Evolutionary conservation across 1,140 invertebrate species (phyloP).

Genomic region (Drosophila santomea): DNA sequence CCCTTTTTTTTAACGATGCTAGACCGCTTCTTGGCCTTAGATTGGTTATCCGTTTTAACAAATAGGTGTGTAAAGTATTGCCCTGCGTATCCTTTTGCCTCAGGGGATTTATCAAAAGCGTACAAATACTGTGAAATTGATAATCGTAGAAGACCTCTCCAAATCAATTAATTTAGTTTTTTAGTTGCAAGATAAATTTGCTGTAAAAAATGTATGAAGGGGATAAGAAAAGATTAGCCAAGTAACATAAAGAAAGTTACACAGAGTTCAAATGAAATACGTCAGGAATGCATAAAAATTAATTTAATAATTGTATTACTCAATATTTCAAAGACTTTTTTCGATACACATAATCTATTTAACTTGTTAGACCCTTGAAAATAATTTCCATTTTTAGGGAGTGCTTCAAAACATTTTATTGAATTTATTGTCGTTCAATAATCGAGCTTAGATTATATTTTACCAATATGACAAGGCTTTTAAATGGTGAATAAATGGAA

Average conservation of each 20-base stretch:
- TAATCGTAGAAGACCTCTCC: background rate
- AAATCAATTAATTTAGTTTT: constrained; percentile 8
- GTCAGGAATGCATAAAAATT: no score
- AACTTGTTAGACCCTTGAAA: no score
- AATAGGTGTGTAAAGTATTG: constrained; percentile 38
- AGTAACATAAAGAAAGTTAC: background rate
- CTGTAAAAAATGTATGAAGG: background rate
- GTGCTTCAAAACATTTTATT: no score
- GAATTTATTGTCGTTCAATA: no score
- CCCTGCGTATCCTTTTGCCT: background rate
- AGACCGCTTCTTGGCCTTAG: constrained; percentile 30
- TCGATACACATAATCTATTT: no score
- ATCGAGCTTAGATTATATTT: no score
- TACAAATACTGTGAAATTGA: constrained; percentile 23
- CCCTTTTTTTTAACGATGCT: constrained; percentile 40
- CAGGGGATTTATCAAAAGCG: constrained; percentile 3
- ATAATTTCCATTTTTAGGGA: no score
- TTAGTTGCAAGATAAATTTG: background rate
- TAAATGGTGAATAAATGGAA: no score
- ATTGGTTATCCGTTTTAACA: constrained; percentile 40
- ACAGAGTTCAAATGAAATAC: no score
- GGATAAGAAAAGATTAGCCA: background rate
- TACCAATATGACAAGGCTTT: no score
- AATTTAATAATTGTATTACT: no score
- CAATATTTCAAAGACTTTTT: no score